Conservation (phyloP, 2,888 invertebrate genomes). For the Gandaritis pyraliata region DNA sequence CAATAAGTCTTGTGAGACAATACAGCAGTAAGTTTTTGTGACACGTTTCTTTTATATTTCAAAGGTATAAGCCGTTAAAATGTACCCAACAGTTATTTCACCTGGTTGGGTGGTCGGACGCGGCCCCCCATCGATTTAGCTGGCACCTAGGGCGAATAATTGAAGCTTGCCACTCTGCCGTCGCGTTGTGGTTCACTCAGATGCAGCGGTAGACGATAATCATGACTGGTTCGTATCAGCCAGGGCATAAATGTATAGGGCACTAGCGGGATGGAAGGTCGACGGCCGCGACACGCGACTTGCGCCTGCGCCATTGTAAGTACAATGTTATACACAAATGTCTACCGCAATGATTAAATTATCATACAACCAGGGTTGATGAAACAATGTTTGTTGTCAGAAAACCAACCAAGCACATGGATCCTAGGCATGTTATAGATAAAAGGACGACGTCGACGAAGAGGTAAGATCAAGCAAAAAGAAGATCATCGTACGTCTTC, state of each 20-base stretch:
- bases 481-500: no score
- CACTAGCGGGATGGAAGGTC: slow-evolving; percentile 49
- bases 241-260: slow-evolving; percentile 5
- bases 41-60: background rate
- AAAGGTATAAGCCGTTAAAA: background rate
- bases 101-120: slow-evolving; percentile 1
- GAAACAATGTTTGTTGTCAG: no score
- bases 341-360: background rate
- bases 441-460: no score
- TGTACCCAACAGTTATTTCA: no score
- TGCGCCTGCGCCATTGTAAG: slow-evolving; percentile 39
- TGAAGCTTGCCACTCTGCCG: background rate
- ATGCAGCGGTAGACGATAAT: background rate
- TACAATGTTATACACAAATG: background rate
- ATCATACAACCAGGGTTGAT: background rate
- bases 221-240: background rate
- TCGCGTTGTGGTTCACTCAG: background rate
- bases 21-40: slow-evolving; percentile 4
- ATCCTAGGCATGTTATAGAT: no score
- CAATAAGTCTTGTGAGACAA: slow-evolving; percentile 13
- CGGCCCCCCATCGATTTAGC: slow-evolving; percentile 15
- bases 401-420: no score
- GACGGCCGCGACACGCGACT: slow-evolving; percentile 55
- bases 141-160: slow-evolving; percentile 13
- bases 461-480: no score